Conservation (phyloP, 1,140 invertebrate genomes). For the Anoplolepis gracilipes region DNA sequence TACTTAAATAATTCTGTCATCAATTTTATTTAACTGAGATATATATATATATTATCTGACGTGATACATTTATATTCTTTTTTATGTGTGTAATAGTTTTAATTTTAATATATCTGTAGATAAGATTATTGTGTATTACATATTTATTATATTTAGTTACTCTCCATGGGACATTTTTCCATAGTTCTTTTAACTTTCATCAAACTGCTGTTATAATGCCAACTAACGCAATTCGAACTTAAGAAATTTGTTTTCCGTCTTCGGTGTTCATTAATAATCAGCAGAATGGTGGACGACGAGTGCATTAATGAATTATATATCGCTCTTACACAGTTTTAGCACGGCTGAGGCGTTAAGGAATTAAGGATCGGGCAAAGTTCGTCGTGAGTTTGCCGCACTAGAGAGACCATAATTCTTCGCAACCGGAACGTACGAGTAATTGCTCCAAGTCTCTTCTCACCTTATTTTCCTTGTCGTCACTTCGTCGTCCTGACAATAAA, state of each 20-base stretch:
- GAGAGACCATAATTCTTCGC: constrained; percentile 57
- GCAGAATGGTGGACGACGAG: constrained; percentile 35
- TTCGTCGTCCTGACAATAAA: constrained; percentile 33
- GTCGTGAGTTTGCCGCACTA: constrained; percentile 53
- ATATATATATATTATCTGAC: background rate
- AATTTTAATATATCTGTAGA: background rate
- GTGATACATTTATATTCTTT: background rate
- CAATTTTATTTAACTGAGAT: background rate
- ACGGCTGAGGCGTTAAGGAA: constrained; percentile 41
- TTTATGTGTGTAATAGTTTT: background rate
- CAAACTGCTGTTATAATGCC: constrained; percentile 16
- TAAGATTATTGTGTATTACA: background rate
- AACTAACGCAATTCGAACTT: constrained; percentile 42
- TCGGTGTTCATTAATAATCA: constrained; percentile 47
- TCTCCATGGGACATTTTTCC: background rate
- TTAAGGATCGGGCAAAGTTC: constrained; percentile 58
- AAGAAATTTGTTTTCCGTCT: constrained; percentile 41
- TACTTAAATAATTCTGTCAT: background rate
- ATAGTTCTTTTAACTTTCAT: constrained; percentile 34
- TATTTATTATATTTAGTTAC: background rate
- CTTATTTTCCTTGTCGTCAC: constrained; percentile 55
- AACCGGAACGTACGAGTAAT: constrained; percentile 58
- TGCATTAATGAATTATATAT: constrained; percentile 63
- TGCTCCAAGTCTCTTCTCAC: constrained; percentile 49
- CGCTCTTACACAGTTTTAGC: constrained; percentile 47